A percentile compares a stretch with the other conserved stretches of the same genome.
These are phyloP conservation scores for Plecotus auritus DNA, from an alignment of 2,113 vertebrate genomes.

Conservation along the genomic window DNA sequence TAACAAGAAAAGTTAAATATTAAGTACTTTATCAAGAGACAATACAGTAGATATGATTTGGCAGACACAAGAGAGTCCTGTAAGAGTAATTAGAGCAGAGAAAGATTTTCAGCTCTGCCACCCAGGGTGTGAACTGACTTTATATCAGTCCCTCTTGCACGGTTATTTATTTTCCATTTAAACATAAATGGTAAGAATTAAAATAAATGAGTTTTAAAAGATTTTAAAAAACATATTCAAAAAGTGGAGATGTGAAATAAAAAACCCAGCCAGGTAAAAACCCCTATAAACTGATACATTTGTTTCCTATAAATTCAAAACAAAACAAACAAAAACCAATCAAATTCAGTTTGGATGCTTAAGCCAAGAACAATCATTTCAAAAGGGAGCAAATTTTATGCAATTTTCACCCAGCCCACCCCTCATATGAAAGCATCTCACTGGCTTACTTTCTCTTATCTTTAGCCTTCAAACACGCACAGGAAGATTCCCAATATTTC, in stretches of 20 bases:
- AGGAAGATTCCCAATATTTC: conserved; percentile 10
- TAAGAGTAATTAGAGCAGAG: neutral
- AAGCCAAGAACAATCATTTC: neutral
- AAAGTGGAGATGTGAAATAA: conserved; percentile 17
- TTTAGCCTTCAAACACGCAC: conserved; percentile 20
- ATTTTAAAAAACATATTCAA: neutral
- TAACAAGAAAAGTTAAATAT: neutral
- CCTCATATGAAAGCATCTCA: neutral
- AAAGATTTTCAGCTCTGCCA: neutral
- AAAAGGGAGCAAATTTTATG: neutral
- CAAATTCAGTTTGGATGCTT: neutral
- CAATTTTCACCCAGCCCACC: neutral
- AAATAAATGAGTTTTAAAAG: conserved; percentile 42
- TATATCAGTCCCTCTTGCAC: neutral
- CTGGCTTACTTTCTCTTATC: neutral
- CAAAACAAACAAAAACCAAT: neutral
- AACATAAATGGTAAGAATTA: conserved; percentile 29
- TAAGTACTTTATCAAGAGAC: conserved; percentile 7
- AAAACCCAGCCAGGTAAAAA: neutral
- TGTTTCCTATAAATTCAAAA: conserved; percentile 25
- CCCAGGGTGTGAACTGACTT: neutral
- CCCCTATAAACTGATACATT: neutral
- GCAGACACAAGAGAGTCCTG: neutral
- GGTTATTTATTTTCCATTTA: conserved; percentile 18
- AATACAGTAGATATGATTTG: neutral